Conservation (phyloP, 92 coral and sea anemone species). For the Phenganax subtilis region DNA sequence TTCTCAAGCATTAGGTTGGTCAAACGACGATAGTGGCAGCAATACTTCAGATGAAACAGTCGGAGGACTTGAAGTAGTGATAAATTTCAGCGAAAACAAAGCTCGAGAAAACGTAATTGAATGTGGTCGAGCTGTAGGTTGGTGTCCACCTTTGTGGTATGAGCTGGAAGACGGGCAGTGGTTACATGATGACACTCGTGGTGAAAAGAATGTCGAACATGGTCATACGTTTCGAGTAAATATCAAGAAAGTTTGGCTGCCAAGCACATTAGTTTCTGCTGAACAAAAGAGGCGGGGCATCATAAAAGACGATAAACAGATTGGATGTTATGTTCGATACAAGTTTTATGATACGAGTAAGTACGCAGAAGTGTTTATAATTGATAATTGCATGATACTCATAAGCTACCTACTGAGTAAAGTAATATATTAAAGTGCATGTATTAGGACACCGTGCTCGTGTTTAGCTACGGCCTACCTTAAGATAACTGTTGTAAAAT, state of each 20-base stretch:
- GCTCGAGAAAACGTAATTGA: conserved; percentile 71
- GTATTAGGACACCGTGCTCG: too few relatives aligned
- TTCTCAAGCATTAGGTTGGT: conserved; percentile 20
- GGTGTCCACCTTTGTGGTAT: conserved; percentile 74
- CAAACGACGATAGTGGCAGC: conserved; percentile 5
- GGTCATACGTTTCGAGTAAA: conserved; percentile 57
- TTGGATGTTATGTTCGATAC: conserved; percentile 74
- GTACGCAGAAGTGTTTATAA: neutral
- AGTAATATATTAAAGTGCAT: neutral
- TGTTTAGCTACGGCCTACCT: too few relatives aligned
- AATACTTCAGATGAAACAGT: conserved; percentile 43
- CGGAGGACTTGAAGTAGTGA: conserved; percentile 80
- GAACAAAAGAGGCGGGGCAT: conserved; percentile 12
- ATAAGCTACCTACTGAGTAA: neutral
- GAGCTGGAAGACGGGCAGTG: conserved; percentile 61
- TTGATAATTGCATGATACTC: too few relatives aligned
- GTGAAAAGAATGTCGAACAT: conserved; percentile 21
- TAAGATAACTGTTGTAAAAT: too few relatives aligned
- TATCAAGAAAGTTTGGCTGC: conserved; percentile 74
- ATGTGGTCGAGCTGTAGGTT: conserved; percentile 74
- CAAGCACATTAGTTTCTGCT: conserved; percentile 49
- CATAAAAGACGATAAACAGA: conserved; percentile 34
- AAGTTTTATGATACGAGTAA: conserved; percentile 82
- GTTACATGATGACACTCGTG: conserved; percentile 46
- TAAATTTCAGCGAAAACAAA: conserved; percentile 65